A percentile compares a stretch with the other conserved stretches of the same genome.
phyloP scores from a whole-genome alignment of 2,888 invertebrate species.

The Elgonia sp. region DNA sequence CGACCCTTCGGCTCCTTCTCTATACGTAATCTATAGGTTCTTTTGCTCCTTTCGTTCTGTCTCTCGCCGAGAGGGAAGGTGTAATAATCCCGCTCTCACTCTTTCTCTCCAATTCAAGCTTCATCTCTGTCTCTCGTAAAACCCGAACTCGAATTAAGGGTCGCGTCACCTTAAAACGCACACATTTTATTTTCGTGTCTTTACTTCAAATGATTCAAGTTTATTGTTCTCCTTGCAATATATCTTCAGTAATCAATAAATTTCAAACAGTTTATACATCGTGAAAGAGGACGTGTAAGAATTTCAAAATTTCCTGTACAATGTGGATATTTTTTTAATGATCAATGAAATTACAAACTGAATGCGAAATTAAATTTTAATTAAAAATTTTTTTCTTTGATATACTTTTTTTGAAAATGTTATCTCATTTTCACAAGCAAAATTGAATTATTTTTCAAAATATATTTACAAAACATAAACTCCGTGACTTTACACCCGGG shows the following conservation, averaged over 20 bases:
- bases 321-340: no score
- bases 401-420: no score
- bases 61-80: conserved; percentile 61
- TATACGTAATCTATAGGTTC: conserved; percentile 66
- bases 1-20: conserved; percentile 68
- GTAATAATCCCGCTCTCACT: conserved; percentile 63
- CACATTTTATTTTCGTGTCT: conserved; percentile 6
- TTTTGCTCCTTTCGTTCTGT: conserved; percentile 56
- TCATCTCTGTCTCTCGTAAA: conserved; percentile 55
- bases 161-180: conserved; percentile 16
- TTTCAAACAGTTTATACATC: background rate
- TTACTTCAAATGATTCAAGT: conserved; percentile 10
- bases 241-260: background rate
- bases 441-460: no score
- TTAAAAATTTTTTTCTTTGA: no score
- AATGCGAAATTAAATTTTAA: no score
- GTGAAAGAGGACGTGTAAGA: no score
- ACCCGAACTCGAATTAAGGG: conserved; percentile 46
- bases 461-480: no score
- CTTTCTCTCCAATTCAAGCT: background rate
- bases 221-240: background rate
- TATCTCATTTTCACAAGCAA: no score
- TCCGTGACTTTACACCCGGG: no score
- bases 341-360: no score
- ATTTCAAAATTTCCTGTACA: no score